Percentiles rank a stretch among this genome's conserved stretches.
These are phyloP conservation scores for Hafferia zeledoni DNA, from an alignment of 2,797 vertebrate species.

Conservation along the genomic window DNA sequence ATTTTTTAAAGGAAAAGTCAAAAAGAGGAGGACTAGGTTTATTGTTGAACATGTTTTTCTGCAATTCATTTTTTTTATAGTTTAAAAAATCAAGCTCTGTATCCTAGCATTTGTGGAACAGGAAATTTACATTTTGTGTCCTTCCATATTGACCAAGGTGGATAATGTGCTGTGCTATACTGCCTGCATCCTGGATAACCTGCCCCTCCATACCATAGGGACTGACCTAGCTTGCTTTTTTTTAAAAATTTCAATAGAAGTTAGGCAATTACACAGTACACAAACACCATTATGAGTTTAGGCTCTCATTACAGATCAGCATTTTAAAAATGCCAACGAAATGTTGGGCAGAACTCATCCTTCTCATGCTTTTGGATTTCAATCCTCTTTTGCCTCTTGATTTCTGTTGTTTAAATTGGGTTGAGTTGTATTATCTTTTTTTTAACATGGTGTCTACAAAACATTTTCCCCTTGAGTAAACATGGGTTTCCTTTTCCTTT, in stretches of 20 bases:
- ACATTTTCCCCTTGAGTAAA: not conserved
- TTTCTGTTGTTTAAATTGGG: not conserved
- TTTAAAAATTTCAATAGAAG: not conserved
- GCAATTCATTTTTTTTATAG: not conserved
- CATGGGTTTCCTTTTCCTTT: conserved; percentile 41
- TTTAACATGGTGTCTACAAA: not conserved
- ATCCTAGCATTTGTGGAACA: not conserved
- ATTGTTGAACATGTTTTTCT: not conserved
- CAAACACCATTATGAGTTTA: not conserved
- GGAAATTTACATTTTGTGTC: not conserved
- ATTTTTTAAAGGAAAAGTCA: not conserved
- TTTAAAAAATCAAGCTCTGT: not conserved
- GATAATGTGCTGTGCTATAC: not conserved
- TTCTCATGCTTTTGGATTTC: not conserved
- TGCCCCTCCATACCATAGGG: not conserved
- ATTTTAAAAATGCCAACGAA: not conserved
- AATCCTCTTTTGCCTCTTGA: not conserved
- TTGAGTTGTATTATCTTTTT: not conserved
- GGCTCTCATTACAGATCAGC: not conserved
- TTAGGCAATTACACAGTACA: not conserved
- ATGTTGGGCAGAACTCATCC: not conserved
- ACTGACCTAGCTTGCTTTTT: not conserved
- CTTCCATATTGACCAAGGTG: not conserved
- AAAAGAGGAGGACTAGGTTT: not conserved
- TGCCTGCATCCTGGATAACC: not conserved